Evolutionary conservation across 2,113 vertebrate species (phyloP).

Genomic region (Cinclus cinclus): DNA sequence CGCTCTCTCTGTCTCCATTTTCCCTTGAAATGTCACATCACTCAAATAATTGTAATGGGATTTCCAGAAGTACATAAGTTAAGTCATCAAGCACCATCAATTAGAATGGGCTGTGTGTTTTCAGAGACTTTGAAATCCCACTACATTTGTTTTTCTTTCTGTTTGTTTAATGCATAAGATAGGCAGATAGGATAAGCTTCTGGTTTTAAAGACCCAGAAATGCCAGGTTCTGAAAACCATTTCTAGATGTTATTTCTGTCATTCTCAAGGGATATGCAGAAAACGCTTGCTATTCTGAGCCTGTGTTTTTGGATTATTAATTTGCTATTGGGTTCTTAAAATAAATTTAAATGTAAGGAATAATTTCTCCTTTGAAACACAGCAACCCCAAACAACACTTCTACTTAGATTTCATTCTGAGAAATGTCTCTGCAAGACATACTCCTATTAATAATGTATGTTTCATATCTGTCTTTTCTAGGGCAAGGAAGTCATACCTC

Average conservation of each 20-base stretch:
- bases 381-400: not conserved
- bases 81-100: not conserved
- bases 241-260: not conserved
- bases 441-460: constrained; percentile 6
- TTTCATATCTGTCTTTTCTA: not conserved
- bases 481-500: not conserved
- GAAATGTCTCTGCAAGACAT: not conserved
- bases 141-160: not conserved
- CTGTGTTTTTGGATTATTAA: not conserved
- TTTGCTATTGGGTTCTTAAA: not conserved
- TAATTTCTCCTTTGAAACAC: not conserved
- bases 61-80: not conserved
- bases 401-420: not conserved
- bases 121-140: not conserved
- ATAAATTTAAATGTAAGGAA: not conserved
- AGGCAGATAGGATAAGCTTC: not conserved
- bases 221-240: not conserved
- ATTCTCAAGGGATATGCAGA: not conserved
- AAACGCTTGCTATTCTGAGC: not conserved
- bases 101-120: not conserved
- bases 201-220: not conserved
- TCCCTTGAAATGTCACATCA: not conserved
- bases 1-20: not conserved
- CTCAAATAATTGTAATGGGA: not conserved
- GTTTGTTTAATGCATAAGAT: not conserved